These are phyloP conservation scores for Cygnus olor DNA, from an alignment of 2,797 vertebrate species.

Conservation along the genomic window DNA sequence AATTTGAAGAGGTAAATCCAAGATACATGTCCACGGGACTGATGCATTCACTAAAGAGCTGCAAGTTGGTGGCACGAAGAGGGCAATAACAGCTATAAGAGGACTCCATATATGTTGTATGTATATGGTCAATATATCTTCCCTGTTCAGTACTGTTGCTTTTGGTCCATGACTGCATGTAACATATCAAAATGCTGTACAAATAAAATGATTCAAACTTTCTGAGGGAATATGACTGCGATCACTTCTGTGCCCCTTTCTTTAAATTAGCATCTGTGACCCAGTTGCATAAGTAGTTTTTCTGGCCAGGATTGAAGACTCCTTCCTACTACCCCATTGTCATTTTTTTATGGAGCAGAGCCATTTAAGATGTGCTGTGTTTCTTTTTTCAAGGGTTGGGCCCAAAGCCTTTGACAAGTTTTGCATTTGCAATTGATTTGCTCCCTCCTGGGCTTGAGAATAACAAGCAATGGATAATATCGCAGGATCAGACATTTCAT, in stretches of 20 bases:
- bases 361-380: not conserved
- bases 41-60: not conserved
- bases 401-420: conserved; percentile 35
- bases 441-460: conserved; percentile 38
- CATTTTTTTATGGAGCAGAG: conserved; percentile 35
- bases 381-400: not conserved
- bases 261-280: conserved; percentile 43
- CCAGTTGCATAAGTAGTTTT: conserved; percentile 36
- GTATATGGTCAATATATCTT: not conserved
- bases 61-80: not conserved
- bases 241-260: not conserved
- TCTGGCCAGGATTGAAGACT: conserved; percentile 19
- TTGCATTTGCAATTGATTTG: conserved; percentile 59
- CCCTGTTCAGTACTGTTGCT: not conserved
- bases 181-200: not conserved
- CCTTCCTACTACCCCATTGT: not conserved
- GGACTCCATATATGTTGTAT: not conserved
- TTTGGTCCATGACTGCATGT: not conserved
- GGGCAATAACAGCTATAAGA: not conserved
- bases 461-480: conserved; percentile 23
- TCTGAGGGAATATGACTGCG: not conserved
- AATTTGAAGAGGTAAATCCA: not conserved
- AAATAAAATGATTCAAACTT: not conserved
- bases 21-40: not conserved
- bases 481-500: conserved; percentile 21